phyloP scores from a whole-genome alignment of 2,888 invertebrate genomes.

The Deilephila elpenor region DNA sequence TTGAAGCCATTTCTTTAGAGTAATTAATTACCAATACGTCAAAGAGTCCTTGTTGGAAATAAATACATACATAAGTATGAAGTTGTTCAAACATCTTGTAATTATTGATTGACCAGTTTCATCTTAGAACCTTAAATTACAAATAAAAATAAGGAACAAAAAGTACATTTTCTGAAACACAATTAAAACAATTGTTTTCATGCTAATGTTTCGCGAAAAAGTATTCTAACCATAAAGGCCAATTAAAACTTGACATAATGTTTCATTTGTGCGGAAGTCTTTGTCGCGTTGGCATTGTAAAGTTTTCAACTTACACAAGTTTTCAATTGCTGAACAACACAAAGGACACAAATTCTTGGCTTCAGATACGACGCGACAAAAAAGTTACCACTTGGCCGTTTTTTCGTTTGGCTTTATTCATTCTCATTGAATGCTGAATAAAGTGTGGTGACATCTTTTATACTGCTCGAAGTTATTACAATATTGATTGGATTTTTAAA shows the following conservation, averaged over 20 bases:
- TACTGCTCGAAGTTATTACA: too few relatives aligned
- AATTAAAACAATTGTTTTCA: too few relatives aligned
- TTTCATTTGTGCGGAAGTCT: constrained; percentile 31
- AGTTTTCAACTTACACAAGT: constrained; percentile 6
- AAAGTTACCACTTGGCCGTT: not conserved
- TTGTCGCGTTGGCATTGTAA: constrained; percentile 19
- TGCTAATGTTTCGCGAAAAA: constrained; percentile 25
- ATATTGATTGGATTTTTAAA: too few relatives aligned
- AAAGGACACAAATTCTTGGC: constrained; percentile 6
- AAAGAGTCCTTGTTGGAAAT: too few relatives aligned
- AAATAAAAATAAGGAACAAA: too few relatives aligned
- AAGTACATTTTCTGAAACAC: too few relatives aligned
- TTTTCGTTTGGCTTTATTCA: not conserved
- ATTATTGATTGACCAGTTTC: too few relatives aligned
- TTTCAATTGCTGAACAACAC: constrained; percentile 3
- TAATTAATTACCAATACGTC: too few relatives aligned
- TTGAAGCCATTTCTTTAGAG: too few relatives aligned
- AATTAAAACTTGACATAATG: constrained; percentile 44
- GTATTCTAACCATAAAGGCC: constrained; percentile 42
- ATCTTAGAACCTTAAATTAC: too few relatives aligned
- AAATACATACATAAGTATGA: too few relatives aligned
- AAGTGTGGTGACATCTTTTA: not conserved
- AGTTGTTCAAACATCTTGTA: too few relatives aligned
- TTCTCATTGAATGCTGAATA: not conserved
- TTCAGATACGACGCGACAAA: not conserved